Evolutionary conservation across 2,113 vertebrate genomes (phyloP).

Genomic region (Ramphastos sulfuratus): DNA sequence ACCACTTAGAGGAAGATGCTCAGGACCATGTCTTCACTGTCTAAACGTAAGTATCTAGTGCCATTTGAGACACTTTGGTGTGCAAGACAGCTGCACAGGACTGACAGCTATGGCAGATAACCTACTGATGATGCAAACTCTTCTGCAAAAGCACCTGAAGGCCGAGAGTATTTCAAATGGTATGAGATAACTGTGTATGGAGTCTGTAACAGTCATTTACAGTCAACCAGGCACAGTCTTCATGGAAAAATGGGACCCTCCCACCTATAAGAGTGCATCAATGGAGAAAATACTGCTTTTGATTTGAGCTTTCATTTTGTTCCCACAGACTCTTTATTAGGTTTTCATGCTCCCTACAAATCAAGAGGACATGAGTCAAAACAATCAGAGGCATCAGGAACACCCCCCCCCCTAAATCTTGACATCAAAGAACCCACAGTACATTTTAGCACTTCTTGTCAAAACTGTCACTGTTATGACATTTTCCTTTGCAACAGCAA

Average conservation of each 20-base stretch:
- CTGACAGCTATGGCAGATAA: background rate
- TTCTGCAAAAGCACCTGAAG: background rate
- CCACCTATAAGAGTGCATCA: background rate
- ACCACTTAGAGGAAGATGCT: background rate
- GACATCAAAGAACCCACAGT: background rate
- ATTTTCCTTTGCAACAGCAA: background rate
- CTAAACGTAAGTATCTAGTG: background rate
- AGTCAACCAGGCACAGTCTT: background rate
- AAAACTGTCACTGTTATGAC: background rate
- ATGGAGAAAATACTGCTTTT: background rate
- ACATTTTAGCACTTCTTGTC: background rate
- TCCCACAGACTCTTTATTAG: background rate
- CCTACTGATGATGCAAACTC: background rate
- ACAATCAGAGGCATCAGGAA: background rate
- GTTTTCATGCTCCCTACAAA: background rate
- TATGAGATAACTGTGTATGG: background rate
- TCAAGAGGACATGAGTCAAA: fast-evolving
- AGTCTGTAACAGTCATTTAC: background rate
- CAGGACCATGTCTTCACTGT: background rate
- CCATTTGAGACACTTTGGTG: background rate
- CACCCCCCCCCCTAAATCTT: background rate
- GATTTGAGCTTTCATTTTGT: background rate
- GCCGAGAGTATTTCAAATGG: background rate
- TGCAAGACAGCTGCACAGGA: background rate
- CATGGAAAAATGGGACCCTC: background rate